These are phyloP conservation scores for Enteromius viviparus DNA, from an alignment of 2,797 vertebrate species.

Conservation along the genomic window DNA sequence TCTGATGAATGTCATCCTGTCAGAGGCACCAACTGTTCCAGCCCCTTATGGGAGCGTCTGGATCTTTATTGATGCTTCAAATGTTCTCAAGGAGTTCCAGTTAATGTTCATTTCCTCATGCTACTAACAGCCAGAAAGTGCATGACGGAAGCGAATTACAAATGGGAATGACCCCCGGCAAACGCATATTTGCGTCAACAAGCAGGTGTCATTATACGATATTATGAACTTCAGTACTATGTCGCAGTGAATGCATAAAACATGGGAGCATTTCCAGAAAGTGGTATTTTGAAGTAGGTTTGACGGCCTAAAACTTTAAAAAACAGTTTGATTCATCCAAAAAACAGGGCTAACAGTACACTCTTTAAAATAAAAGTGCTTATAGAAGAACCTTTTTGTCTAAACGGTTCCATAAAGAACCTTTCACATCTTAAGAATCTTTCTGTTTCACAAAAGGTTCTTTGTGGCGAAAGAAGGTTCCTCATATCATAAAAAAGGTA, in stretches of 20 bases:
- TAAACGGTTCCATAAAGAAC: too few relatives aligned
- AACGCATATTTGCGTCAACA: slow-evolving; percentile 23
- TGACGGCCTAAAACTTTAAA: neutral
- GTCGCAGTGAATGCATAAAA: slow-evolving; percentile 9
- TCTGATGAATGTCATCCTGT: slow-evolving; percentile 74
- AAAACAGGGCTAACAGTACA: neutral
- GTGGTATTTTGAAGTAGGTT: slow-evolving; percentile 12
- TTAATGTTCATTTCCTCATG: slow-evolving; percentile 46
- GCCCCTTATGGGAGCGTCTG: slow-evolving; percentile 52
- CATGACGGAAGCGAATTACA: slow-evolving; percentile 17
- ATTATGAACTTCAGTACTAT: neutral
- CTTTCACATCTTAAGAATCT: too few relatives aligned
- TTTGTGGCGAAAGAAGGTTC: too few relatives aligned
- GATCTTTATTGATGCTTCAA: slow-evolving; percentile 65
- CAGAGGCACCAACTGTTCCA: slow-evolving; percentile 72
- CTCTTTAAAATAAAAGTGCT: too few relatives aligned
- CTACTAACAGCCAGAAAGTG: slow-evolving; percentile 21
- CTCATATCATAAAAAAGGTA: too few relatives aligned
- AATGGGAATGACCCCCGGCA: slow-evolving; percentile 18
- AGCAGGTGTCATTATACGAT: slow-evolving; percentile 1
- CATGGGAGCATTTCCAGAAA: neutral
- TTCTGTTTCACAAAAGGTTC: too few relatives aligned
- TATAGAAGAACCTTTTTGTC: too few relatives aligned
- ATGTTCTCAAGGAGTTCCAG: slow-evolving; percentile 62
- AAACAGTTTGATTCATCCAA: neutral